A percentile compares a stretch with the other conserved stretches of the same genome.
Conservation (phyloP, 1,140 invertebrate species). For the Pristionchus pacificus region DNA sequence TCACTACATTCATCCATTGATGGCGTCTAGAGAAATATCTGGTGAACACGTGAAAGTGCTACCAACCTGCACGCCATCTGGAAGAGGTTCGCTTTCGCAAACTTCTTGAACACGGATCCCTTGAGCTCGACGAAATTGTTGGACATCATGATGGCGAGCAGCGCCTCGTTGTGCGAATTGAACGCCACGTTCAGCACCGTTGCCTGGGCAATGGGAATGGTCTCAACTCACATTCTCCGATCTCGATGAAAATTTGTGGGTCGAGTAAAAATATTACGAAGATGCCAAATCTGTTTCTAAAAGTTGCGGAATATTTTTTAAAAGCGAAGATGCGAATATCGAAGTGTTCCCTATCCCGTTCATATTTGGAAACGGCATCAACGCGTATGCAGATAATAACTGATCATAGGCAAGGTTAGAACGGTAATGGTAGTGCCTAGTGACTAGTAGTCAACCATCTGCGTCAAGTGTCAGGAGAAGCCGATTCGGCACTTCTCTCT, state of each 20-base stretch:
- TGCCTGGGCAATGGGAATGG: slow-evolving; percentile 73
- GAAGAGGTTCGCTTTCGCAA: slow-evolving; percentile 96
- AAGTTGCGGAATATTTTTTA: background rate
- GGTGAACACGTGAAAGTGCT: too few relatives aligned
- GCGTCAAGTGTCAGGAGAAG: too few relatives aligned
- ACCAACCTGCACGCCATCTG: slow-evolving; percentile 62
- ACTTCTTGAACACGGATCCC: slow-evolving; percentile 97
- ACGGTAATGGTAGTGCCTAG: too few relatives aligned
- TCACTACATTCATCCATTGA: too few relatives aligned
- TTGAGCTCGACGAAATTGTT: slow-evolving; percentile 99
- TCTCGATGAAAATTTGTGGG: background rate
- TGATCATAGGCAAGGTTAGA: too few relatives aligned
- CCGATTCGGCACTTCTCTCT: too few relatives aligned
- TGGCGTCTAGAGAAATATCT: too few relatives aligned
- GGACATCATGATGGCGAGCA: slow-evolving; percentile 97
- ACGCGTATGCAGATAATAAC: too few relatives aligned
- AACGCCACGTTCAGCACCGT: slow-evolving; percentile 97
- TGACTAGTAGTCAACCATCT: too few relatives aligned
- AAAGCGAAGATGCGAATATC: slow-evolving; percentile 14
- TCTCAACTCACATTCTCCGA: too few relatives aligned
- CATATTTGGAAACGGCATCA: too few relatives aligned
- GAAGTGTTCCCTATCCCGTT: too few relatives aligned
- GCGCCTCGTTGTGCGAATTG: slow-evolving; percentile 94
- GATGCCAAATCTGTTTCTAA: slow-evolving; percentile 1
- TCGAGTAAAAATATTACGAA: slow-evolving; percentile 13